Evolutionary conservation across 2,888 invertebrate species (phyloP).

Genomic region (Erebia epiphron): DNA sequence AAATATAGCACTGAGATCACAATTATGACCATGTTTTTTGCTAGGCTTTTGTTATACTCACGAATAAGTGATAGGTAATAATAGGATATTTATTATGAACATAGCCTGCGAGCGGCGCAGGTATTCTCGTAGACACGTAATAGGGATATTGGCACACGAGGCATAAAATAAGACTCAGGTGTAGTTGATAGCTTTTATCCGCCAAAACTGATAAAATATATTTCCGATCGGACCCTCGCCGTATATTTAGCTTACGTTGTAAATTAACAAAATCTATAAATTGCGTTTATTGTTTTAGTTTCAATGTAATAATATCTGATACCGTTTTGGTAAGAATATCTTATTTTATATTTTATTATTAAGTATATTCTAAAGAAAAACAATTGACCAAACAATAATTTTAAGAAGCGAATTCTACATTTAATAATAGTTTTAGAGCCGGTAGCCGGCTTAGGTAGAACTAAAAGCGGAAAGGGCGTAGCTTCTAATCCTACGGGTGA

Average conservation of each 20-base stretch:
- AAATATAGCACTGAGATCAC: too few relatives aligned
- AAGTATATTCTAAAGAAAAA: not conserved
- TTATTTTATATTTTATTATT: too few relatives aligned
- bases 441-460: not conserved
- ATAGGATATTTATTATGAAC: slow-evolving; percentile 30
- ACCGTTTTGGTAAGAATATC: not conserved
- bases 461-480: not conserved
- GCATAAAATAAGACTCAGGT: slow-evolving; percentile 81
- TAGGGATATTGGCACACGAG: slow-evolving; percentile 72
- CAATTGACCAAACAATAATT: not conserved
- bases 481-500: not conserved
- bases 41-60: too few relatives aligned
- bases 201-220: slow-evolving; percentile 79
- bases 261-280: slow-evolving; percentile 58
- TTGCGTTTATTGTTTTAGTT: slow-evolving; percentile 22
- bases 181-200: slow-evolving; percentile 77
- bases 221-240: slow-evolving; percentile 56
- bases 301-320: slow-evolving; percentile 9
- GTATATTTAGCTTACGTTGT: slow-evolving; percentile 58
- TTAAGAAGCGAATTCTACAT: not conserved
- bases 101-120: slow-evolving; percentile 47
- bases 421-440: not conserved
- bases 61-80: too few relatives aligned
- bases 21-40: too few relatives aligned
- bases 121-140: slow-evolving; percentile 49